Evolutionary conservation across 2,797 vertebrate genomes (phyloP), one percentile per base, ranked within the genome.

Genomic region (Amphiprion clarkii): DNA sequence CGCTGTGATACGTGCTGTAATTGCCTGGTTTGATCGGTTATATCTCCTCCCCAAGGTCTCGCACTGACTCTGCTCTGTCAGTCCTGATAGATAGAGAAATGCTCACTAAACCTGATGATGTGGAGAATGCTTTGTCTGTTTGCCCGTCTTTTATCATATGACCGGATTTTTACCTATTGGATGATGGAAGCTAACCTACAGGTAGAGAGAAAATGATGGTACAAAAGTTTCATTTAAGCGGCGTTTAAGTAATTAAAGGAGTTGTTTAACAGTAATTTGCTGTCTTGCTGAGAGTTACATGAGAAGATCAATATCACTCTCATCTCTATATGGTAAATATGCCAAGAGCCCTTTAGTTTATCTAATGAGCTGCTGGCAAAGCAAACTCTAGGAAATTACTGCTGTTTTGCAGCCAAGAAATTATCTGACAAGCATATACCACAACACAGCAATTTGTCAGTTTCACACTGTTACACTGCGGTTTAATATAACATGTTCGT

Each of bases 11-110:
- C 52, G 40, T 46, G 64, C 49, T 53, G 70, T 81, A 72, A 81
- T 46, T 61, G 31, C 51, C 53, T 62, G 71, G 74, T 57, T 61
- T 56, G 71, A 76, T 64, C 25, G 58, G 56, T 48, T 79, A 49
- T 54, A 52, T 74, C 48, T 58, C 6, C 13, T 55, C 56, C 67
- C 16, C 23, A n/a, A 63, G 66, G 71, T 69, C 36, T 78, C 55
- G 6, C 67, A 49, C 62, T 42, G 33, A 65, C 42, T 64, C 62
- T 17, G 5, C 55, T 71, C 67, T 62, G n/a, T 79, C 46, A 62
- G 62, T 56, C 29, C 7, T 44, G 6, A 59, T 69, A 19, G 57
- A 40, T 58, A 42, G 58, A 71, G 9, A 23, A 19, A 29, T 4
- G 23, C n/a, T 81, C 39, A 55, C 6, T 10, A 36, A 36, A 36